Conservation (phyloP, 2,888 invertebrate species). For the Liodrosophila aerea region DNA sequence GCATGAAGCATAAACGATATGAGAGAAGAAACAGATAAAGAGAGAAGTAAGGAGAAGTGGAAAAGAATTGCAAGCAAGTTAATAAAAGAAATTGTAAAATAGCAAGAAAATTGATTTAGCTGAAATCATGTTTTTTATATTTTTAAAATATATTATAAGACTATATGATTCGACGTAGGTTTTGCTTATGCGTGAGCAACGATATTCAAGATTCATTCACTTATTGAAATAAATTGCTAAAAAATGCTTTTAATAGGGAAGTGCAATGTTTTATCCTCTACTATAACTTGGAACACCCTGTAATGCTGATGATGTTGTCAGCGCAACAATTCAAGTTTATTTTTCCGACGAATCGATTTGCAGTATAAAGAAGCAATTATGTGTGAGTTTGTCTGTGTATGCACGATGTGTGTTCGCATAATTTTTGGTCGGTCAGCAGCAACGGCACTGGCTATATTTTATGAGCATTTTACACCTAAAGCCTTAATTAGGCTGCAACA, state of each 20-base stretch:
- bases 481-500: slow-evolving; percentile 64
- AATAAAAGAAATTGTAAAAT: no score
- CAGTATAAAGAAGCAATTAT: slow-evolving; percentile 13
- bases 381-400: slow-evolving; percentile 1
- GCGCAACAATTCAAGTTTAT: slow-evolving; percentile 50
- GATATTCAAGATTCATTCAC: no score
- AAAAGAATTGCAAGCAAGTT: background rate
- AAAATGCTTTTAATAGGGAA: no score
- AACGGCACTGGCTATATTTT: slow-evolving; percentile 47
- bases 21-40: background rate
- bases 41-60: background rate
- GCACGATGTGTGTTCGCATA: slow-evolving; percentile 59
- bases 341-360: slow-evolving; percentile 66
- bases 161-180: no score
- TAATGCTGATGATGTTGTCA: slow-evolving; percentile 17
- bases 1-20: background rate
- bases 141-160: no score
- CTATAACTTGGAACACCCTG: slow-evolving; percentile 1
- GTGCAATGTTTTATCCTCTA: no score
- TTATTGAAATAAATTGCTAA: no score
- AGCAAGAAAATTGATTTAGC: no score
- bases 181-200: no score
- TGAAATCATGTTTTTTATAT: no score
- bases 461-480: slow-evolving; percentile 71
- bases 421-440: slow-evolving; percentile 39